phyloP scores from a whole-genome alignment of 2,888 invertebrate genomes.

The Dicycla oo region DNA sequence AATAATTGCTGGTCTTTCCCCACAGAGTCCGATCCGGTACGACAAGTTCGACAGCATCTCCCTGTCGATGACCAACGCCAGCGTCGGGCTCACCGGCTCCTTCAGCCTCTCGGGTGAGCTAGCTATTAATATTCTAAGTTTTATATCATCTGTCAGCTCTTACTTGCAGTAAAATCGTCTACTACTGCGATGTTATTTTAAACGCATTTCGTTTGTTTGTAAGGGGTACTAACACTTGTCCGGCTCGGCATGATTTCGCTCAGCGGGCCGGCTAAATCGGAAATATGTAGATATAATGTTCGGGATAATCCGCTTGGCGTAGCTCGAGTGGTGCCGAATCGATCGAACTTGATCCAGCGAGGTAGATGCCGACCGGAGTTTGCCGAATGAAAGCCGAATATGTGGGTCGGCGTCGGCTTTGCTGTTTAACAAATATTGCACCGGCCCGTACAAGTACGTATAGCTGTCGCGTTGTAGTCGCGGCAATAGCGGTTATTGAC shows the following conservation, averaged over 20 bases:
- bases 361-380: background rate
- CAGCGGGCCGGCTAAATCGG: too few species aligned
- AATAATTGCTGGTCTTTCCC: background rate
- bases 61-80: conserved; percentile 93
- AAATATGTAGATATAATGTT: background rate
- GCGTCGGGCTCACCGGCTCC: conserved; percentile 90
- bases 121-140: background rate
- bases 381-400: background rate
- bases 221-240: too few species aligned
- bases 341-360: background rate
- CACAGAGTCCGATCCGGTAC: conserved; percentile 91
- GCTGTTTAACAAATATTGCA: background rate
- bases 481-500: too few species aligned
- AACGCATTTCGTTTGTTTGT: background rate
- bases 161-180: background rate
- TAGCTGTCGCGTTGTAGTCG: too few species aligned
- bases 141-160: background rate
- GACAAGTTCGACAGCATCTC: conserved; percentile 98
- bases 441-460: too few species aligned
- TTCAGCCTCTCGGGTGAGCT: conserved; percentile 87
- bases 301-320: background rate
- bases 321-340: background rate
- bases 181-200: background rate
- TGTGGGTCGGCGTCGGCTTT: background rate
- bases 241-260: too few species aligned